Evolutionary conservation across 2,888 invertebrate genomes (phyloP), one percentile per base, ranked within the genome.

Genomic region (Drosophila diplacantha): DNA sequence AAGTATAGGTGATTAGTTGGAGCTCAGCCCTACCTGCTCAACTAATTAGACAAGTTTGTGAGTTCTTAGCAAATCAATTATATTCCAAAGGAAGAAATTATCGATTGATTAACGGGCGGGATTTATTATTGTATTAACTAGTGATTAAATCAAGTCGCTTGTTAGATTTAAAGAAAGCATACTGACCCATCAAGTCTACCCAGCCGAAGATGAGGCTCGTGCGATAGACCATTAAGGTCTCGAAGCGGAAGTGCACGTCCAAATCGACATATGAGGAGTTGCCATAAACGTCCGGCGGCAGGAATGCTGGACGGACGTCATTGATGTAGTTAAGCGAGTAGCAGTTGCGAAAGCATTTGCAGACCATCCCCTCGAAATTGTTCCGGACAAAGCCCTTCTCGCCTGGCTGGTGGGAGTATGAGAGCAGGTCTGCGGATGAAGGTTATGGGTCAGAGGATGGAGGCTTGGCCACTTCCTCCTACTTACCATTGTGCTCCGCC

Each of bases 121-220:
- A 22, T 22, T 22, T 22, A 39, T 22, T 16, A 35, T 9, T 16
- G 16, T 29, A 4, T 29, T 29, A 11, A 29, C 29, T 4, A 29
- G 29, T 29, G 11, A 29, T 9, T 29, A 16, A 9, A 2, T 8
- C 3, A 11, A 9, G 14, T 5, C 18, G 20, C 16, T 6, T 11
- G 0, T 9, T 3, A 12, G 12, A 9, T 34, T 32, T 35, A 20
- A 18, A 39, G 12, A 20, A 16, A 9, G 9, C 20, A 11, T n/a
- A 46, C 83, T 82, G 61, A 89, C 89, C 90, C 76, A 90, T 83
- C 35, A 90, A 83, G 74, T 90, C 90, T 37, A 90, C 85, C 87
- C 89, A 88, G 50, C 88, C 88, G 58, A 89, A 88, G 18, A 89
- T 87, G 59, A 90, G 83, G 70, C 89, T 88, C 8, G 89, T 89